Conservation (phyloP, 2,888 invertebrate species). For the Tipula confusa region DNA sequence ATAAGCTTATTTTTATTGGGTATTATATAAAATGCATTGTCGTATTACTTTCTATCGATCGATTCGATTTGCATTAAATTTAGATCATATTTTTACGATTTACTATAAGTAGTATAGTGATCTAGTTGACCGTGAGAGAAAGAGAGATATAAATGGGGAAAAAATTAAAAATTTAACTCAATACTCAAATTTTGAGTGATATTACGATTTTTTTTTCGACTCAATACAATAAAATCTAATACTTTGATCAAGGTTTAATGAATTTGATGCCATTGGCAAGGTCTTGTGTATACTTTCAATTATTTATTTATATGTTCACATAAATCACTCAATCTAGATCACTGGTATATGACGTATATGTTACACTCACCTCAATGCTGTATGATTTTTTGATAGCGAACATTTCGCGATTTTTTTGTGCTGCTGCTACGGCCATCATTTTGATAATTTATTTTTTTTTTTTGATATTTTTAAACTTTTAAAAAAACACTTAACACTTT, state of each 20-base stretch:
- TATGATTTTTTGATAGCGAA: constrained; percentile 96
- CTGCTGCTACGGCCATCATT: constrained; percentile 85
- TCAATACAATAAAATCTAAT: neutral
- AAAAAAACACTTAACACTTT: constrained; percentile 31
- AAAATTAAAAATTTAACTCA: neutral
- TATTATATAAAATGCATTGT: neutral
- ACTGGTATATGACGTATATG: neutral
- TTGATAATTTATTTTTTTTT: constrained; percentile 39
- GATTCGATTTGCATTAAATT: neutral
- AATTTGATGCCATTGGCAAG: constrained; percentile 31
- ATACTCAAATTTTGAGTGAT: neutral
- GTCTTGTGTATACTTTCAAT: constrained; percentile 27
- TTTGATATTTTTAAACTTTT: constrained; percentile 31
- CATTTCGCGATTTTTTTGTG: constrained; percentile 92
- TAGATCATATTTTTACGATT: neutral
- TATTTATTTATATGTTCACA: neutral
- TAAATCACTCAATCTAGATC: neutral
- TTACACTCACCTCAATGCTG: constrained; percentile 85
- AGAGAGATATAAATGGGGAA: neutral
- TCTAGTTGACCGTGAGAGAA: neutral
- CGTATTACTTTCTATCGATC: neutral
- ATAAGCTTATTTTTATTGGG: too few species aligned
- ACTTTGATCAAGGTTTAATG: constrained; percentile 27
- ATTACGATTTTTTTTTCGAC: neutral
- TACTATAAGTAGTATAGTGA: neutral